Percentiles rank a stretch among this genome's conserved stretches.
Evolutionary conservation across 1,140 invertebrate species (phyloP).

Genomic region (Pseudomyrmex flavicornis): DNA sequence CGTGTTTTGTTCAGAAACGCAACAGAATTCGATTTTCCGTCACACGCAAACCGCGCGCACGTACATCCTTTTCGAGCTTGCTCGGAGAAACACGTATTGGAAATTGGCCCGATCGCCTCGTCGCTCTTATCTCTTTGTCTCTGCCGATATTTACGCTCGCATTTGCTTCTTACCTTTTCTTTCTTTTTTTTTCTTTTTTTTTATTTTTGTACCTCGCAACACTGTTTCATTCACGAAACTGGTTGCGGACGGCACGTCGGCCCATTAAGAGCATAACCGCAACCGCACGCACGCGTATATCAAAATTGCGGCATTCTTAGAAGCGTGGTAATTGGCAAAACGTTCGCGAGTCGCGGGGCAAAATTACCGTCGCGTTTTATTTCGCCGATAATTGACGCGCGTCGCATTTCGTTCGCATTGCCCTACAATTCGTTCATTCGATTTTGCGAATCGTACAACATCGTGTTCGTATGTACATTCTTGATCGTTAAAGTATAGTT

Average conservation of each 20-base stretch:
- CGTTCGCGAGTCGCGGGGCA: slow-evolving; percentile 21
- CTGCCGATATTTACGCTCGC: slow-evolving; percentile 25
- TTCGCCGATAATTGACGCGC: slow-evolving; percentile 39
- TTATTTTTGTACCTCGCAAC: not conserved
- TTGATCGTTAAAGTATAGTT: not conserved
- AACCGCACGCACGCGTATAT: slow-evolving; percentile 56
- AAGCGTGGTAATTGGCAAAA: slow-evolving; percentile 52
- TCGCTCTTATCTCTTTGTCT: slow-evolving; percentile 45
- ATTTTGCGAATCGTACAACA: slow-evolving; percentile 30
- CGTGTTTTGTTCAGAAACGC: not conserved
- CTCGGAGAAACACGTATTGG: not conserved
- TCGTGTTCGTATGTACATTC: not conserved
- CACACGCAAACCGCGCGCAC: not conserved
- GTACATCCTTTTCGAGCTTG: not conserved
- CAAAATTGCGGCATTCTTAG: slow-evolving; percentile 60
- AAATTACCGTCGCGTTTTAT: slow-evolving; percentile 50
- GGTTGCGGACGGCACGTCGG: slow-evolving; percentile 50
- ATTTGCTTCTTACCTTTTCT: not conserved
- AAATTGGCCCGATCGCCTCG: slow-evolving; percentile 1
- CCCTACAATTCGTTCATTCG: not conserved
- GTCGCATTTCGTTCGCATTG: not conserved
- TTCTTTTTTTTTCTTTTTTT: not conserved
- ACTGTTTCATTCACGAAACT: slow-evolving; percentile 59
- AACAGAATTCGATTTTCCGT: not conserved
- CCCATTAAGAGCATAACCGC: slow-evolving; percentile 53